Conservation (phyloP, 1,140 invertebrate genomes). For the Pissodes strobi region DNA sequence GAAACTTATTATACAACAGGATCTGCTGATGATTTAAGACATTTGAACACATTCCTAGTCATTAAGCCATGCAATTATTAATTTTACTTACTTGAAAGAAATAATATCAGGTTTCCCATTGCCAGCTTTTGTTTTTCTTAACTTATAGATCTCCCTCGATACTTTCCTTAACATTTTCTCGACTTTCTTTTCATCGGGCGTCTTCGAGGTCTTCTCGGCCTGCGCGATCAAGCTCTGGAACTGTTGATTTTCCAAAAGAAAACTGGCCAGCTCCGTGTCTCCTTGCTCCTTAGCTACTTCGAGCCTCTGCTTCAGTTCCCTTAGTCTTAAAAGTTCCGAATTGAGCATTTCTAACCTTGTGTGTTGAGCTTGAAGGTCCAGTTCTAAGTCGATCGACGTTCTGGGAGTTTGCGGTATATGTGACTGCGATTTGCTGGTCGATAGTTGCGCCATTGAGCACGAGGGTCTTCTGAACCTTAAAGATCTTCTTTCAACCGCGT, state of each 20-base stretch:
- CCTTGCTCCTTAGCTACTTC: slow-evolving; percentile 77
- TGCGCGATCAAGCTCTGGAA: slow-evolving; percentile 78
- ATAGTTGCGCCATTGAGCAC: slow-evolving; percentile 47
- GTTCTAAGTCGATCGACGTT: slow-evolving; percentile 88
- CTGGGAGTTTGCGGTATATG: slow-evolving; percentile 68
- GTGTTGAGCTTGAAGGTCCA: slow-evolving; percentile 90
- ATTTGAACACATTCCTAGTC: no score
- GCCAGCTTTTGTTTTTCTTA: slow-evolving; percentile 84
- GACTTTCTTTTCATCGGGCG: slow-evolving; percentile 74
- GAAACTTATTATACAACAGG: no score
- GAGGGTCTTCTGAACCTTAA: slow-evolving; percentile 72
- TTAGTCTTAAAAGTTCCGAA: slow-evolving; percentile 80
- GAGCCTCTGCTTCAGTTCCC: slow-evolving; percentile 76
- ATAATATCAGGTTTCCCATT: slow-evolving; percentile 87
- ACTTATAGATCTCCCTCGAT: slow-evolving; percentile 86
- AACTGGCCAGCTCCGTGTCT: slow-evolving; percentile 78
- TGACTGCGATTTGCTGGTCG: slow-evolving; percentile 50
- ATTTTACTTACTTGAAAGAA: slow-evolving; percentile 93
- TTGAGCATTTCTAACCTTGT: slow-evolving; percentile 78
- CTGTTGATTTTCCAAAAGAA: slow-evolving; percentile 85
- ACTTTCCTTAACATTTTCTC: slow-evolving; percentile 84
- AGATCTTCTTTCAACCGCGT: slow-evolving; percentile 85
- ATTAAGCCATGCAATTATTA: no score
- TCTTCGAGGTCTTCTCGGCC: slow-evolving; percentile 67
- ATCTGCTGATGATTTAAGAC: no score